Percentiles rank a stretch among this genome's conserved stretches.
Evolutionary conservation across 2,113 vertebrate species (phyloP).

Genomic region (Caranx melampygus): DNA sequence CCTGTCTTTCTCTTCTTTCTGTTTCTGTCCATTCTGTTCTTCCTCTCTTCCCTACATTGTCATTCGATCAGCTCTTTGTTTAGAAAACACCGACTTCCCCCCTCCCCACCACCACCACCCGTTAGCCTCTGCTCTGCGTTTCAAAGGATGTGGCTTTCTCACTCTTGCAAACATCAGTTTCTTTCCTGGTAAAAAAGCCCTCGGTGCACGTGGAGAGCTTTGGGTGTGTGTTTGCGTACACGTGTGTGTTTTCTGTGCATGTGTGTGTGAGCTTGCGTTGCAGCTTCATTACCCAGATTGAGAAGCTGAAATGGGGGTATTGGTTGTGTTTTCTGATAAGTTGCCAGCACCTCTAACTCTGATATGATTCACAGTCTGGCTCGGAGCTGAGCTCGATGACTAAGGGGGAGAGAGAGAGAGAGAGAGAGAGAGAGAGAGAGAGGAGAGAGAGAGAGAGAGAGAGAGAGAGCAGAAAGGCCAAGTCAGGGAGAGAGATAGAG

Average conservation of each 20-base stretch:
- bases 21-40: constrained; percentile 3
- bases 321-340: constrained; percentile 53
- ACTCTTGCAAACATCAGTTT: constrained; percentile 20
- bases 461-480: constrained; percentile 42
- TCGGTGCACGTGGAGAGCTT: background rate
- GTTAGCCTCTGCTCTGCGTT: constrained; percentile 9
- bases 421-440: too few species aligned
- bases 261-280: background rate
- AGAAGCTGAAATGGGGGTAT: constrained; percentile 5
- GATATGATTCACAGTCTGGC: constrained; percentile 68
- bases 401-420: constrained; percentile 47
- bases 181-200: constrained; percentile 35
- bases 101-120: background rate
- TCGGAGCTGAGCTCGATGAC: constrained; percentile 58
- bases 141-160: constrained; percentile 59
- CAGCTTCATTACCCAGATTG: constrained; percentile 34
- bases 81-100: constrained; percentile 16
- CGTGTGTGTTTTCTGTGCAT: background rate
- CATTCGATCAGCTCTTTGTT: constrained; percentile 56
- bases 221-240: background rate
- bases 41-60: constrained; percentile 17
- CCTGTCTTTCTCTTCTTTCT: background rate
- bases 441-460: too few species aligned
- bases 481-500: constrained; percentile 40
- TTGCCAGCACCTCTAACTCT: constrained; percentile 57